These are phyloP conservation scores for Calypte anna DNA, from an alignment of 2,113 vertebrate species.

Conservation along the genomic window DNA sequence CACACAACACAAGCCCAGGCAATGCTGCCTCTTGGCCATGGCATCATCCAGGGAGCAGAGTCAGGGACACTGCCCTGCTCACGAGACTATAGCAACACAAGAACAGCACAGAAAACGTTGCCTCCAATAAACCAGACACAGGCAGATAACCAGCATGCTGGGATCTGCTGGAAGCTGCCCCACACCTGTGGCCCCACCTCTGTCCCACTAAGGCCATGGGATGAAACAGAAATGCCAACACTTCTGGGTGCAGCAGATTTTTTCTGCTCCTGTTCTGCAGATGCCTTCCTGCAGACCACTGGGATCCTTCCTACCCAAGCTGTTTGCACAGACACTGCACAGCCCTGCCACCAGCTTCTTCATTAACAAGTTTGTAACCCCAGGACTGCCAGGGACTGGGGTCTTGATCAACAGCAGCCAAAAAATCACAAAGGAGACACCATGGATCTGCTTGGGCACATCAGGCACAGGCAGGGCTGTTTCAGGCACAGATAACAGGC, in stretches of 20 bases:
- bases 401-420: not conserved
- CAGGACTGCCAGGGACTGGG: not conserved
- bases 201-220: not conserved
- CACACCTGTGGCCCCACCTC: not conserved
- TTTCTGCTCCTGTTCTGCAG: not conserved
- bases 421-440: not conserved
- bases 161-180: not conserved
- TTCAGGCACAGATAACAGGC: not conserved
- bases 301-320: not conserved
- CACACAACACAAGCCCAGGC: too few species aligned
- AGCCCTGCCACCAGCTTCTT: not conserved
- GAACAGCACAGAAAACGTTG: too few species aligned
- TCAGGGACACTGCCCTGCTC: not conserved
- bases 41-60: accelerated
- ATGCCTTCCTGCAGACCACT: not conserved
- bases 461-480: not conserved
- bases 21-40: not conserved
- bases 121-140: too few species aligned
- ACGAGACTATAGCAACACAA: too few species aligned
- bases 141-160: not conserved
- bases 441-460: accelerated
- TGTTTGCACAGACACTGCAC: not conserved
- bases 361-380: not conserved
- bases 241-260: not conserved
- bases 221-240: not conserved